Evolutionary conservation across 2,888 invertebrate species (phyloP).

Genomic region (Cyaniris semiargus): DNA sequence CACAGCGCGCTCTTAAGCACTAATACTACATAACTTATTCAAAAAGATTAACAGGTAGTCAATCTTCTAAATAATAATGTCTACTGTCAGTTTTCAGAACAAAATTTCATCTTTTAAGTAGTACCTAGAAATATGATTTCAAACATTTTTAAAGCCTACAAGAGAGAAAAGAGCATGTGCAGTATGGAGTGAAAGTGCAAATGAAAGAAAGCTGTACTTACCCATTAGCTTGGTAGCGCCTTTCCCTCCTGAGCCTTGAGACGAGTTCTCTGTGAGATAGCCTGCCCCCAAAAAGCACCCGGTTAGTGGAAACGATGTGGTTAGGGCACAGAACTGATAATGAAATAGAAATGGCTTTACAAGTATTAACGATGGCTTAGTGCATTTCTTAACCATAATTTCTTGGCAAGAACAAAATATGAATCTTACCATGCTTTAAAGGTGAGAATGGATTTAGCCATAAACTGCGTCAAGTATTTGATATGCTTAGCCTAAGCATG

Average conservation of each 20-base stretch:
- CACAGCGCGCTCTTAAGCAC: no score
- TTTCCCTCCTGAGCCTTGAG: slow-evolving; percentile 63
- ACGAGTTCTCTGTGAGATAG: slow-evolving; percentile 74
- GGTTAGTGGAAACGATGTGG: slow-evolving; percentile 57
- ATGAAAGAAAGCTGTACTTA: slow-evolving; percentile 51
- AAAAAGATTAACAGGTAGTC: neutral
- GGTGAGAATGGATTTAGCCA: no score
- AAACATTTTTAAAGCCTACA: neutral
- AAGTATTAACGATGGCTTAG: neutral
- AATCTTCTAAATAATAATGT: neutral
- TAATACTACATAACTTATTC: no score
- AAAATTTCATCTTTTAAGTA: neutral
- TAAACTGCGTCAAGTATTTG: no score
- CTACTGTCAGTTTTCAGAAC: neutral
- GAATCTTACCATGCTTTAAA: no score
- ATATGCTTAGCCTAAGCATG: no score
- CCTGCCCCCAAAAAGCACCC: slow-evolving; percentile 75
- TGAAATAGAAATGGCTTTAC: slow-evolving; percentile 22
- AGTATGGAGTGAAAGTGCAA: slow-evolving; percentile 29
- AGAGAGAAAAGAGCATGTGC: neutral
- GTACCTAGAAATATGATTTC: neutral
- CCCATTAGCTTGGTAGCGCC: slow-evolving; percentile 53
- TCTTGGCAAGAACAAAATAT: no score
- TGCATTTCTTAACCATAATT: no score
- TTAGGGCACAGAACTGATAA: neutral